Evolutionary conservation across 2,888 invertebrate genomes (phyloP), one percentile per base, ranked within the genome.

Genomic region (Plebejus melissa): DNA sequence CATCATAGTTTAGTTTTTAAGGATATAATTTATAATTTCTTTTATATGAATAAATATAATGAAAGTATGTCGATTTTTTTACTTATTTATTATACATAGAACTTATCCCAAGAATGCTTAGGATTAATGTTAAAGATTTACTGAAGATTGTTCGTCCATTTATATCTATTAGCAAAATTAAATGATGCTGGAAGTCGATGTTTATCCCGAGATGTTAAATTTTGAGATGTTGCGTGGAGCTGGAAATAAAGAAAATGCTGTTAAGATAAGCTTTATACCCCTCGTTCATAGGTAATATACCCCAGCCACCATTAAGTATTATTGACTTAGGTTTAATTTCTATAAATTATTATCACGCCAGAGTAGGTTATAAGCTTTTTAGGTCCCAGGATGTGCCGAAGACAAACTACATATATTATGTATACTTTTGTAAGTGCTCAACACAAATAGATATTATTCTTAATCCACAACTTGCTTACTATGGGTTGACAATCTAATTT

Each of bases 81-180:
- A 85, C 78, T 87, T 86, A 88, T 89, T 88, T 87, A 86, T 88
- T 86, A 87, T 87, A 87, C 81, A 82, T 84, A 88, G 88, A 89
- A 88, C 90, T 91, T 91, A 91, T 86, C 86, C 87, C 86, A 85
- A 88, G 85, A 84, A 87, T 88, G 90, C 89, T 91, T 91, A 91
- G 92, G 91, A 89, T 89, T 88, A 89, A 91, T 91, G 91, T 92
- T 90, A 90, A 90, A 89, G 90, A 89, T 89, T 88, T 88, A 91
- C 91, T 92, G 92, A 92, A 91, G 90, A 90, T 93, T 93, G 93
- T 92, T 93, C 93, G 88, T 87, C 87, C 81, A 84, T 85, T 85
- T 85, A 82, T 86, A 88, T 87, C 86, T 87, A 87, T 80, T 72
- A 72, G 72, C 72, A 72, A 72, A 72, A 87, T 85, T 84, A 83